phyloP scores from a whole-genome alignment of 2,113 vertebrate species.

The Papio anubis region DNA sequence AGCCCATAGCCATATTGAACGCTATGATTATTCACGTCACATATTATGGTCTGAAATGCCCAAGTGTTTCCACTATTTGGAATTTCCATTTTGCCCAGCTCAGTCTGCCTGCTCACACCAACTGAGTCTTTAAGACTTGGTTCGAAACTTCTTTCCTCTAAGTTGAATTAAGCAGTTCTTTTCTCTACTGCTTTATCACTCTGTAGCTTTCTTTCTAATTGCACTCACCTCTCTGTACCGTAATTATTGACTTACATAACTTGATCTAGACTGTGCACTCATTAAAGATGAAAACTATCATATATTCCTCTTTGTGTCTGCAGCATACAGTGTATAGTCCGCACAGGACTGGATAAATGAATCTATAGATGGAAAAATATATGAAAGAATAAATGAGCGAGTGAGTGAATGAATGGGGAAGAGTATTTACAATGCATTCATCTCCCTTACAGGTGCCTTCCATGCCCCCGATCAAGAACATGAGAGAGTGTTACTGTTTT shows the following conservation, averaged over 20 bases:
- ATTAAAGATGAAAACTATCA: not conserved
- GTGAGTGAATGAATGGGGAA: not conserved
- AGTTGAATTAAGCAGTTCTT: not conserved
- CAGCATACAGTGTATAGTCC: not conserved
- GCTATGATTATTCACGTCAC: not conserved
- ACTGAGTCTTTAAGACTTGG: not conserved
- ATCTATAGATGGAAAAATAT: not conserved
- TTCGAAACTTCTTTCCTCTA: not conserved
- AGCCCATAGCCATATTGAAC: not conserved
- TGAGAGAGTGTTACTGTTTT: not conserved
- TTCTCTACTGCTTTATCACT: not conserved
- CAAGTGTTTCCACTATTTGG: not conserved
- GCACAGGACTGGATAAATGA: not conserved
- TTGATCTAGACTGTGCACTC: not conserved
- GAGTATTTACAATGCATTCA: not conserved
- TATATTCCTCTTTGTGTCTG: not conserved
- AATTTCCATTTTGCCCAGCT: not conserved
- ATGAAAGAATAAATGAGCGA: not conserved
- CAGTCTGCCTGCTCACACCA: not conserved
- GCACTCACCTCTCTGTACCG: not conserved
- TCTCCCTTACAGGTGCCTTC: not conserved
- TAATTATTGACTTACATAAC: not conserved
- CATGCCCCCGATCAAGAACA: not conserved
- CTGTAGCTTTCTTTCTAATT: not conserved
- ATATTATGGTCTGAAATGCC: not conserved